Percentiles rank a stretch among this genome's conserved stretches.
These are phyloP conservation scores for Pampusana beccarii DNA, from an alignment of 2,113 vertebrate genomes.

Conservation along the genomic window DNA sequence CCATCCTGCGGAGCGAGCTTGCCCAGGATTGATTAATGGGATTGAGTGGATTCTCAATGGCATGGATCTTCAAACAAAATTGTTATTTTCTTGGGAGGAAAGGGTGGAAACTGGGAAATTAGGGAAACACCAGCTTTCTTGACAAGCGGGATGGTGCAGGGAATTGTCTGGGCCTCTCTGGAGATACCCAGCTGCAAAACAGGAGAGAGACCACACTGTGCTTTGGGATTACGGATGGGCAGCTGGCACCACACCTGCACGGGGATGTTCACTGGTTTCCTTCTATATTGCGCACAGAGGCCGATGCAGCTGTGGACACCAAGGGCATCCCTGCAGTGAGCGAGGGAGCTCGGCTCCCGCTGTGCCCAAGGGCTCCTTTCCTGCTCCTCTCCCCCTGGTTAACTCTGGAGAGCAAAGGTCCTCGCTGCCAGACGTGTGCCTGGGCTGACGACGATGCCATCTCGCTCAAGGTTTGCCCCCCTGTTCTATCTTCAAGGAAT, in stretches of 20 bases:
- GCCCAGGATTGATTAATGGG: neutral
- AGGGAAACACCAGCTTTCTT: neutral
- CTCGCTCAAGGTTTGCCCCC: neutral
- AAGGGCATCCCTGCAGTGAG: neutral
- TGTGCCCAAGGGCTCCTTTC: neutral
- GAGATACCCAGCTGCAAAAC: neutral
- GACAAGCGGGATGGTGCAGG: neutral
- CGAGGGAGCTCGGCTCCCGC: neutral
- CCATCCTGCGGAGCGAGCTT: rapidly evolving
- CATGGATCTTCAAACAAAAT: neutral
- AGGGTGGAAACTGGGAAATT: neutral
- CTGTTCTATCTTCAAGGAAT: neutral
- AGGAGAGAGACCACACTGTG: neutral
- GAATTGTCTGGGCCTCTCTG: neutral
- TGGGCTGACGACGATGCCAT: neutral
- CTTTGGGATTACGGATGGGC: neutral
- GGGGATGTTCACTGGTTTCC: neutral
- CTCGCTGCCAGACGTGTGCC: neutral
- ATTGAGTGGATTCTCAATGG: neutral
- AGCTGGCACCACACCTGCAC: neutral
- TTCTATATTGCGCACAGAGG: neutral
- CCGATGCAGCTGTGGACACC: neutral
- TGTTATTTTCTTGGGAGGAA: neutral
- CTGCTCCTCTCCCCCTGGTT: neutral
- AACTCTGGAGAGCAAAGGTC: neutral